phyloP scores from a whole-genome alignment of 2,113 vertebrate genomes.

The Apteryx owenii region DNA sequence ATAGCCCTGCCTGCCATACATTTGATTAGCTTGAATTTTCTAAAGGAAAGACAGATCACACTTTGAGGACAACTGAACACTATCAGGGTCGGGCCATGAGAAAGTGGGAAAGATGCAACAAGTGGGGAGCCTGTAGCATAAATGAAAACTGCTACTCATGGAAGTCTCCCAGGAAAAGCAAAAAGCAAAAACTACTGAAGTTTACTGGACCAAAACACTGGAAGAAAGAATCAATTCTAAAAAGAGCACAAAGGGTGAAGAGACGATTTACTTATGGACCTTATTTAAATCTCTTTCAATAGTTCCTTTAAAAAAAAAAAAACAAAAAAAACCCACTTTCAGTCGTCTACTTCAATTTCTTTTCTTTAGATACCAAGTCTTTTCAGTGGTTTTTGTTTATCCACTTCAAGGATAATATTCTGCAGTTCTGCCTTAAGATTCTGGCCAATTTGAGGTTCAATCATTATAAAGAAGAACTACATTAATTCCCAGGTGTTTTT shows the following conservation, averaged over 20 bases:
- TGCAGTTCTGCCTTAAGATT: background rate
- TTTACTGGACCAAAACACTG: background rate
- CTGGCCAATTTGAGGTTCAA: background rate
- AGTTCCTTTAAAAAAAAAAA: background rate
- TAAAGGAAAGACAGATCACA: background rate
- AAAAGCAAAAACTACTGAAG: background rate
- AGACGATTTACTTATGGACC: background rate
- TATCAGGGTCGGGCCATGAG: background rate
- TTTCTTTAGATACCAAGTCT: background rate
- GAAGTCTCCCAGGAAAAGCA: background rate
- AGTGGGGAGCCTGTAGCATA: background rate
- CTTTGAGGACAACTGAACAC: background rate
- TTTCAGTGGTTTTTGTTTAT: background rate
- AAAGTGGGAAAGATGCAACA: background rate
- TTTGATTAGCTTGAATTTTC: background rate
- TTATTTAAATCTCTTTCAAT: background rate
- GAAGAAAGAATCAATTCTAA: background rate
- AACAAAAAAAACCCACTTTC: background rate
- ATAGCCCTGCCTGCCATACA: background rate
- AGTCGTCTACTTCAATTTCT: background rate
- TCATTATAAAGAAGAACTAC: background rate
- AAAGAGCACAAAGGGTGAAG: background rate
- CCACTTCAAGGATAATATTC: background rate
- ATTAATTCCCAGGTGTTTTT: background rate
- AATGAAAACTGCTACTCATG: background rate